Percentiles rank a stretch among this genome's conserved stretches.
phyloP scores from a whole-genome alignment of 2,113 vertebrate species.

The Hyla sarda region DNA sequence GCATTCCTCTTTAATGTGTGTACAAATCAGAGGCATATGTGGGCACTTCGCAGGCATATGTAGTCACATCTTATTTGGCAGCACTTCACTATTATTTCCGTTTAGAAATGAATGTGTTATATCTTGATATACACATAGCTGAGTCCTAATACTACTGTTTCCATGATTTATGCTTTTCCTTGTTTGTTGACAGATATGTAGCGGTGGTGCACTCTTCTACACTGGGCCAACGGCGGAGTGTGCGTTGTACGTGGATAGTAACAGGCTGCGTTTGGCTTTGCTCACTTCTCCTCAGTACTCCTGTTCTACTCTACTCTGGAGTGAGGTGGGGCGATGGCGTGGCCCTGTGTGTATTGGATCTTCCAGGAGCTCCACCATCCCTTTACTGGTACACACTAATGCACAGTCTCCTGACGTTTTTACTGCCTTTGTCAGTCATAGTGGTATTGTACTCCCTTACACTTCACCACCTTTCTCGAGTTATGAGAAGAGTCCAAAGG shows the following conservation, averaged over 20 bases:
- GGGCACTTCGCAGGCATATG: not conserved
- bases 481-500: slow-evolving; percentile 51
- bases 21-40: not conserved
- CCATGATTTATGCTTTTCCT: not conserved
- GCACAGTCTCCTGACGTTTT: slow-evolving; percentile 57
- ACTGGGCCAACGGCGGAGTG: slow-evolving; percentile 52
- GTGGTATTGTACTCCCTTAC: slow-evolving; percentile 60
- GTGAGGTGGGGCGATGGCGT: slow-evolving; percentile 57
- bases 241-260: slow-evolving; percentile 57
- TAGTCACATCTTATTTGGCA: not conserved
- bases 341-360: slow-evolving; percentile 58
- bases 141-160: not conserved
- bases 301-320: slow-evolving; percentile 56
- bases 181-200: slow-evolving; percentile 49
- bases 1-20: not conserved
- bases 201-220: slow-evolving; percentile 60
- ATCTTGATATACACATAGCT: not conserved
- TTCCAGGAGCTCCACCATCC: slow-evolving; percentile 50
- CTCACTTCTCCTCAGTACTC: slow-evolving; percentile 54
- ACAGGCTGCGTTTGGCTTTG: slow-evolving; percentile 54
- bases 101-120: not conserved
- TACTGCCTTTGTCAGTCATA: slow-evolving; percentile 57
- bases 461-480: slow-evolving; percentile 58
- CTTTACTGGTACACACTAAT: slow-evolving; percentile 60
- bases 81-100: not conserved